These are phyloP conservation scores for Upupa epops DNA, from an alignment of 2,113 vertebrate genomes.

Conservation along the genomic window DNA sequence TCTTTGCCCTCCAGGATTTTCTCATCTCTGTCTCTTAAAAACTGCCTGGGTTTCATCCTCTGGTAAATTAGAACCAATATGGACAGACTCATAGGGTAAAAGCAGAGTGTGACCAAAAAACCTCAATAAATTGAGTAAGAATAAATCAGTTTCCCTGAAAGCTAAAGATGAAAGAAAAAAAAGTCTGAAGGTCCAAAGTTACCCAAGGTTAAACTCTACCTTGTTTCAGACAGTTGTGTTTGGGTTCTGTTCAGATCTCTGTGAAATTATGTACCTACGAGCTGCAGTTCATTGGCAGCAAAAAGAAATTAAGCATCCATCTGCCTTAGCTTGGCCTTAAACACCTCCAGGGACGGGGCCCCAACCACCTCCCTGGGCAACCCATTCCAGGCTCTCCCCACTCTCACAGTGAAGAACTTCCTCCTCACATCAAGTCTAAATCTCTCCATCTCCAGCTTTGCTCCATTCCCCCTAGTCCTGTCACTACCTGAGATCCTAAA, in stretches of 20 bases:
- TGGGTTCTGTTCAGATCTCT: constrained; percentile 14
- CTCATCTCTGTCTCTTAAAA: neutral
- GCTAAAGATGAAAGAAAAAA: neutral
- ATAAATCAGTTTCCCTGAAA: neutral
- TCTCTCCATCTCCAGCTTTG: too few species aligned
- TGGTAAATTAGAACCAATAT: neutral
- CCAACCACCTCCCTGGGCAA: too few species aligned
- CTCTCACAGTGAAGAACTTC: too few species aligned
- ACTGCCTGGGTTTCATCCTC: neutral
- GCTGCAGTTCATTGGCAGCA: neutral
- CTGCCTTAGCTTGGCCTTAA: constrained; percentile 7
- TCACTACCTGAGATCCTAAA: too few species aligned
- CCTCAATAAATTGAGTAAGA: neutral
- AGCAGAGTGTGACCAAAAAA: neutral
- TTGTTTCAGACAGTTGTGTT: neutral
- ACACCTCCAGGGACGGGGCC: too few species aligned
- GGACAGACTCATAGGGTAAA: neutral
- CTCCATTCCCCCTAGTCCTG: too few species aligned
- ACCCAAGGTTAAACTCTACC: neutral
- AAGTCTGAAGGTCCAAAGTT: neutral
- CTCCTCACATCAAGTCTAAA: too few species aligned
- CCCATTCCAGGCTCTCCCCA: too few species aligned
- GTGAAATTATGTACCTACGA: constrained; percentile 30
- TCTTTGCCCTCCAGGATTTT: neutral
- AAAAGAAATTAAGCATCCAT: constrained; percentile 45